These are phyloP conservation scores for Python bivittatus DNA, from an alignment of 2,113 vertebrate species.

Conservation along the genomic window DNA sequence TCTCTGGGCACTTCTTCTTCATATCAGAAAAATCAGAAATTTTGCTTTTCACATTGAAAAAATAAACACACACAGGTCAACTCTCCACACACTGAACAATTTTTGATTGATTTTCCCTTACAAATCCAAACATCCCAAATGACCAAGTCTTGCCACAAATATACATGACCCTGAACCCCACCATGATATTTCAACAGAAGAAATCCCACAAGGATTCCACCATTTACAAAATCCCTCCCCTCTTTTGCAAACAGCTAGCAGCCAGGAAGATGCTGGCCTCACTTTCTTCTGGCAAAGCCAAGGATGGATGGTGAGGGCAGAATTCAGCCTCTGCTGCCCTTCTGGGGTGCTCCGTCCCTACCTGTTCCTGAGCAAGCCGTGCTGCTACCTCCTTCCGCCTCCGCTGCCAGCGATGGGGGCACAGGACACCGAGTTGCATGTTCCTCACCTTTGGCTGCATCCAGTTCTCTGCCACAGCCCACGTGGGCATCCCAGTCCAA, in stretches of 20 bases:
- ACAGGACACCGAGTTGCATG: fast-evolving
- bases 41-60: not conserved
- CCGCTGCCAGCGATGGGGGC: fast-evolving
- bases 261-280: too few species aligned
- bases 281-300: too few species aligned
- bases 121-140: not conserved
- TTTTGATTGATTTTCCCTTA: not conserved
- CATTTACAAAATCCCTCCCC: not conserved
- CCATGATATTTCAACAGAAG: not conserved
- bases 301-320: not conserved
- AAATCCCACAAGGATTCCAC: not conserved
- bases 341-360: not conserved
- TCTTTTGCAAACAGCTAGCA: too few species aligned
- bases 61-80: too few species aligned
- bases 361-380: not conserved
- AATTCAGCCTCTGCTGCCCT: not conserved
- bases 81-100: not conserved
- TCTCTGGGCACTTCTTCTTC: too few species aligned
- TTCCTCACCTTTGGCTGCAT: not conserved
- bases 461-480: constrained; percentile 29
- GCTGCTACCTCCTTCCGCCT: not conserved
- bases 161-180: not conserved
- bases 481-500: constrained; percentile 70
- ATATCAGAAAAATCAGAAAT: too few species aligned
- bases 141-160: not conserved